A percentile compares a stretch with the other conserved stretches of the same genome.
Conservation (phyloP, 1,140 invertebrate species). For the Acromyrmex echinatior region DNA sequence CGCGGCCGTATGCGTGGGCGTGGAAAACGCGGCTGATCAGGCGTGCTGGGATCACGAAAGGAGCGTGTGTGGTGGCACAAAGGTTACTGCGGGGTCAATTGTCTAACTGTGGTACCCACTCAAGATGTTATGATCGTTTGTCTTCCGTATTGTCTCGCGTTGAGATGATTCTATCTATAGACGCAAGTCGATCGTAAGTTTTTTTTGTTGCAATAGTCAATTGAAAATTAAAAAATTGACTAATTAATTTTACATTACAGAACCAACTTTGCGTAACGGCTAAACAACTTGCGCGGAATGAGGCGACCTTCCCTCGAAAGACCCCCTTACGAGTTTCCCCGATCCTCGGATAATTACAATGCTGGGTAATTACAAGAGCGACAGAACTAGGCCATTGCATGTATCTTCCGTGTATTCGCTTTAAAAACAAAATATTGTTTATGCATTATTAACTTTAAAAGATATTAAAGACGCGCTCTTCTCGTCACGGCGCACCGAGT, state of each 20-base stretch:
- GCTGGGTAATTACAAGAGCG: background rate
- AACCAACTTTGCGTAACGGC: background rate
- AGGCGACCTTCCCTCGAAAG: background rate
- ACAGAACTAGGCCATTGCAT: background rate
- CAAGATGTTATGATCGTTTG: constrained; percentile 62
- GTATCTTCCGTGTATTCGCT: background rate
- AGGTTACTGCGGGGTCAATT: constrained; percentile 60
- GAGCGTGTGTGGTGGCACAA: constrained; percentile 8
- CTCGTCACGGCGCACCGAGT: constrained; percentile 33
- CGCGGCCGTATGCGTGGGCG: constrained; percentile 39
- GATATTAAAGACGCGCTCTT: constrained; percentile 28
- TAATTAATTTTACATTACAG: no score
- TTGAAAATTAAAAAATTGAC: no score
- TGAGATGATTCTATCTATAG: no score
- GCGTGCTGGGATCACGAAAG: background rate
- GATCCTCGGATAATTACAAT: background rate
- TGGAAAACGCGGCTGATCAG: constrained; percentile 20
- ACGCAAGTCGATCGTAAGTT: no score
- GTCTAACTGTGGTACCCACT: constrained; percentile 46
- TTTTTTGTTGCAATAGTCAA: no score
- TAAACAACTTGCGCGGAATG: background rate
- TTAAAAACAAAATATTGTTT: constrained; percentile 26
- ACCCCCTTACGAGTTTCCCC: background rate
- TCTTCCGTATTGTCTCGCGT: background rate
- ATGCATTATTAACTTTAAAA: constrained; percentile 47